These are phyloP conservation scores for Idris sp. DNA, from an alignment of 1,140 invertebrate species.

Conservation along the genomic window DNA sequence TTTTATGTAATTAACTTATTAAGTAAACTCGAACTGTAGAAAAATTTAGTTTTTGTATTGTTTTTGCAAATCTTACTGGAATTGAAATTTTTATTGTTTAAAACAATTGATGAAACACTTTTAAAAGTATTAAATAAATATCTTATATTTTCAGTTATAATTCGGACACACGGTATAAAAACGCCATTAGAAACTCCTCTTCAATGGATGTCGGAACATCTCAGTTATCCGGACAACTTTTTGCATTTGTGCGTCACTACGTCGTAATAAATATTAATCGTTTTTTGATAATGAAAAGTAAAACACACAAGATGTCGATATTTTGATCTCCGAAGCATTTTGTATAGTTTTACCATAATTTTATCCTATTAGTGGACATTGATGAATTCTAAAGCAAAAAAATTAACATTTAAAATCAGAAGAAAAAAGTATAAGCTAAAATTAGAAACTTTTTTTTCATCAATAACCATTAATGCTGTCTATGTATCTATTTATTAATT, in stretches of 20 bases:
- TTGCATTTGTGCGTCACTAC: constrained; percentile 86
- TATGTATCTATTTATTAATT: constrained; percentile 49
- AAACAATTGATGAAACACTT: constrained; percentile 1
- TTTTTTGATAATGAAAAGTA: constrained; percentile 11
- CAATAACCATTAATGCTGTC: not conserved
- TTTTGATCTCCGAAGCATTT: constrained; percentile 38
- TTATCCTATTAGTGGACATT: constrained; percentile 9
- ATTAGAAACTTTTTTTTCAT: not conserved
- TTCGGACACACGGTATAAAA: constrained; percentile 93
- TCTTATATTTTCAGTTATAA: constrained; percentile 81
- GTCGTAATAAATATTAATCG: constrained; percentile 66
- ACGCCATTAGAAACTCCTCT: constrained; percentile 93
- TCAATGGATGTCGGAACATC: constrained; percentile 97
- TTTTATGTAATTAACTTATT: no score
- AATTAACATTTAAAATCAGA: no score
- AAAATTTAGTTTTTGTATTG: no score
- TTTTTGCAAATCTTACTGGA: no score
- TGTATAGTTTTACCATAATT: constrained; percentile 14
- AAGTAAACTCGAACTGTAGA: no score
- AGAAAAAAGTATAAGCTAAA: no score
- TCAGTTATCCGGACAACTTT: constrained; percentile 99
- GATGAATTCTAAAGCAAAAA: constrained; percentile 4
- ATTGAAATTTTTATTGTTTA: no score
- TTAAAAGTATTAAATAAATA: no score
- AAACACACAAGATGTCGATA: constrained; percentile 2